Conservation (phyloP, 2,888 invertebrate genomes). For the Synanthedon formicaeformis region DNA sequence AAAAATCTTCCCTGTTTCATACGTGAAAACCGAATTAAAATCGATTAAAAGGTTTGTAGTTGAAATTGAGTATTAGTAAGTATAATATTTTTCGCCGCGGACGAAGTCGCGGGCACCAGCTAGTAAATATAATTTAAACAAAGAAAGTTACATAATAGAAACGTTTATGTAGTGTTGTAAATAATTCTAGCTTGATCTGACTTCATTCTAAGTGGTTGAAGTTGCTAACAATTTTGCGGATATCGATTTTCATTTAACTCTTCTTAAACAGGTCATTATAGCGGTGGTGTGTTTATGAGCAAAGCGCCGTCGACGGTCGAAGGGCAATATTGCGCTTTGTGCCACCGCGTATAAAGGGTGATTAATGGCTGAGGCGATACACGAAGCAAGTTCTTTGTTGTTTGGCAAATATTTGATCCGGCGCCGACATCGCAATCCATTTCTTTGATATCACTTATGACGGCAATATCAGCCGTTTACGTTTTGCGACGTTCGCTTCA, state of each 20-base stretch:
- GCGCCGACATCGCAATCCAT: slow-evolving; percentile 42
- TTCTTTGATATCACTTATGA: slow-evolving; percentile 39
- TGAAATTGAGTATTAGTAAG: no score
- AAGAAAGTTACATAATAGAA: no score
- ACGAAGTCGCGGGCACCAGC: no score
- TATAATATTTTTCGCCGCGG: no score
- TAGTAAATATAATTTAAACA: no score
- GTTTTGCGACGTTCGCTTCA: slow-evolving; percentile 2
- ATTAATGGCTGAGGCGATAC: slow-evolving; percentile 61
- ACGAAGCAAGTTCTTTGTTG: slow-evolving; percentile 58
- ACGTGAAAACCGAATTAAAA: no score
- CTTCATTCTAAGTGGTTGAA: not conserved
- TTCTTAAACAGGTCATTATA: slow-evolving; percentile 58
- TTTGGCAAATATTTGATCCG: slow-evolving; percentile 60
- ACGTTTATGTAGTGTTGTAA: no score
- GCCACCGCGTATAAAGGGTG: slow-evolving; percentile 53
- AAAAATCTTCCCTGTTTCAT: no score
- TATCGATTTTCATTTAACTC: slow-evolving; percentile 62
- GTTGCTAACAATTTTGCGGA: slow-evolving; percentile 18
- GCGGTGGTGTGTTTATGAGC: slow-evolving; percentile 53
- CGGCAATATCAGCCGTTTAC: slow-evolving; percentile 10
- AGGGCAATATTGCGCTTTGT: slow-evolving; percentile 60
- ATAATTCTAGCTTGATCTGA: not conserved
- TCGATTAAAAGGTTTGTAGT: no score
- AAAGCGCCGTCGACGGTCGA: slow-evolving; percentile 38